Evolutionary conservation across 2,113 vertebrate genomes (phyloP), one percentile per base, ranked within the genome.

Genomic region (Lepus timidus): DNA sequence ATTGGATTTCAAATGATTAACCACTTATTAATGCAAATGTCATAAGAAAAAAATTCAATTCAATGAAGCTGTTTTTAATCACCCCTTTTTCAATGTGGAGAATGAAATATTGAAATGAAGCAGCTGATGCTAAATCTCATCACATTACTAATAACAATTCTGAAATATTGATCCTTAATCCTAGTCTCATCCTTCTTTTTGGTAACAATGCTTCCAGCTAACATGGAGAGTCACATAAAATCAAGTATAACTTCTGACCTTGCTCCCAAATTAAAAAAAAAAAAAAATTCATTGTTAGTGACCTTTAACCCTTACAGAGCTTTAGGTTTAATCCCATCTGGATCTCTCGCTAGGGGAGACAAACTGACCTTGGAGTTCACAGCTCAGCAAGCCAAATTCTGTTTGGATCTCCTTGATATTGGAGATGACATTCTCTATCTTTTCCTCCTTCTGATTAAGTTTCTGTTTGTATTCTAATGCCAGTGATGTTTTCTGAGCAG

Each of bases 1-100:
- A 93, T 76, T 51, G 20, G 79, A 93, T 87, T 94, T 93, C 33
- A 83, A 94, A 33, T 74, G 31, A 88, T 3, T 33, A 11, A 39
- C 7, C 6, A 76, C 62, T 91, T 71, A 76, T n/a, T 71, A 93
- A 55, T 23, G 83, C 33, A 86, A 67, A 65, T 64, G 49, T 31
- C 31, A 19, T 87, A 93, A 83, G 20, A 58, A 84, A 71, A 78
- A 61, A 68, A 65, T 13, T 44, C 58, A 90, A 19, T 67, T 95
- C 36, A 64, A 70, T 6, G 6, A 55, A 80, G 1, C 3, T 27
- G n/a, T 27, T 90, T 92, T 80, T 49, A 68, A 85, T 81, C 3
- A 70, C 20, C n/a, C 22, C 4, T 33, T 95, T 93, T 81, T 81
- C 31, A 81, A 11, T 27, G 29, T 61, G 25, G 33, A 39, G 55